These are phyloP conservation scores for Allochrocebus solatus DNA, from an alignment of 2,797 vertebrate species.

Conservation along the genomic window DNA sequence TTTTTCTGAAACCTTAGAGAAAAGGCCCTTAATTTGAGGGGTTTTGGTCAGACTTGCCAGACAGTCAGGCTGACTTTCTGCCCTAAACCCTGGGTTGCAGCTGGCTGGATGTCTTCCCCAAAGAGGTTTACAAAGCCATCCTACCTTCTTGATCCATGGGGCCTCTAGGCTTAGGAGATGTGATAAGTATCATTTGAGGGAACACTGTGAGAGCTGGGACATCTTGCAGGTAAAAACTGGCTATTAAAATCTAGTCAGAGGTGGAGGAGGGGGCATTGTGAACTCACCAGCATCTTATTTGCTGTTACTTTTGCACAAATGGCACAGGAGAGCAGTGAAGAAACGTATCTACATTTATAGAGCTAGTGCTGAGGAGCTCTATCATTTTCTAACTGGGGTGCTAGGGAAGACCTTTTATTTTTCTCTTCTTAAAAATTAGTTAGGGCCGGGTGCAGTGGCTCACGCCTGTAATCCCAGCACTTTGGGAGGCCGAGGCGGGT, in stretches of 20 bases:
- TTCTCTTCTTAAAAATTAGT: neutral
- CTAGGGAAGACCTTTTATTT: neutral
- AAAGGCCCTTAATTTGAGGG: neutral
- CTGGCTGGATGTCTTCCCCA: neutral
- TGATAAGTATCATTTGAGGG: neutral
- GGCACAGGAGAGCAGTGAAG: neutral
- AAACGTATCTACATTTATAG: neutral
- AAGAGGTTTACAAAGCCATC: neutral
- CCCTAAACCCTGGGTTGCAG: neutral
- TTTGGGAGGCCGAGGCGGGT: no score
- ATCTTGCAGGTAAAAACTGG: neutral
- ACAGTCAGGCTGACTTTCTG: neutral
- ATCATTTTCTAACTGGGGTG: neutral
- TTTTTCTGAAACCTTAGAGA: slow-evolving; percentile 30
- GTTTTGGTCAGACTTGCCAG: neutral
- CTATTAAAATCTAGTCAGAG: neutral
- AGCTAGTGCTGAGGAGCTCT: neutral
- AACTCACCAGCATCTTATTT: neutral
- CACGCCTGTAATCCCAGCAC: no score
- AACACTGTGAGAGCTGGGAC: neutral
- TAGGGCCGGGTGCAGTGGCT: neutral
- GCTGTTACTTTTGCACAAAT: neutral
- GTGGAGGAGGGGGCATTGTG: neutral
- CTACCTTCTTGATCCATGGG: neutral
- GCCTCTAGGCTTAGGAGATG: neutral